Base-by-base conservation (phyloP, 2,113 vertebrate genomes). In the Raphicerus campestris region DNA sequence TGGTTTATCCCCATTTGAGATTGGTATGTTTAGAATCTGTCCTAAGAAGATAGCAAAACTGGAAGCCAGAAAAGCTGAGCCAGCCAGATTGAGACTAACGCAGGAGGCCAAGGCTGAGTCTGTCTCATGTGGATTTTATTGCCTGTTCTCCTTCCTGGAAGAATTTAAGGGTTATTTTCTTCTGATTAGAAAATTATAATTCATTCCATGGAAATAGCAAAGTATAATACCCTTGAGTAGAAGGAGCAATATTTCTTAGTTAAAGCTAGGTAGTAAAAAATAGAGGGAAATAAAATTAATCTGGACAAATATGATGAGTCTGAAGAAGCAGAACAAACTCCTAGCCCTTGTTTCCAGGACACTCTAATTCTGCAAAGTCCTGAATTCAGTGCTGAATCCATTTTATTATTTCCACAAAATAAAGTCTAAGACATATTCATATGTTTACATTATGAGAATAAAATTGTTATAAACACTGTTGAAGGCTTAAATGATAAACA, bases 21-120 rank as follows among this genome's bases (percentile, higher is more conserved):
- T 19, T 73, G 87, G 95, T 96, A 89, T 97, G 96, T 98, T 98
- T 98, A 92, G 96, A 98, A 93, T 87, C 93, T 98, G 98, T 84
- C 89, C 0, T 73, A 96, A 97, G 96, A 95, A 98, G 98, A 98
- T 93, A 98, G 93, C 63, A 77, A 94, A 96, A 51, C 96, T 97
- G 97, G 97, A 97, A 97, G 95, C 93, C 84, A 84, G 97, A 98
- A 98, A 97, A 97, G 95, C 91, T 78, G 7, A 0, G 2, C 95
- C 14, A 95, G 85, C 26, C 78, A 87, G 87, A 51, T 4, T 87
- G 93, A 63, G 60, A 93, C 84, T 47, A 45, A 26, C 24, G 24
- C 30, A n/a, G 70, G 60, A n/a, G 28, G 49, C 87, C 63, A 2
- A 42, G 24, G 2, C 85, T 32, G 3, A 35, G 14, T 75, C 58